phyloP scores from a whole-genome alignment of 2,113 vertebrate species.

The Illadopsis cleaveri region DNA sequence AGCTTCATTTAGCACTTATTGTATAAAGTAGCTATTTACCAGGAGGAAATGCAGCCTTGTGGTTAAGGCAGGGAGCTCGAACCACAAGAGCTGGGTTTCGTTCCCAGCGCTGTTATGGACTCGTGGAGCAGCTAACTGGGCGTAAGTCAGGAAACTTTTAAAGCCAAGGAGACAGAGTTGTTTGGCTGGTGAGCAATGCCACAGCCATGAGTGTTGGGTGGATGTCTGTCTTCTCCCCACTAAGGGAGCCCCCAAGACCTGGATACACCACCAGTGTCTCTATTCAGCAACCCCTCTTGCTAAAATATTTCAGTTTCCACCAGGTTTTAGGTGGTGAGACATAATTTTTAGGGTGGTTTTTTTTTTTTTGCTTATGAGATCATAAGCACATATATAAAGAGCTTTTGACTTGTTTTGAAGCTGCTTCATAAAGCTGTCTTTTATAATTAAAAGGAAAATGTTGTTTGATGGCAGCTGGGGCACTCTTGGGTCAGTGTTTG shows the following conservation, averaged over 20 bases:
- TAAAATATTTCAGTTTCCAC: not conserved
- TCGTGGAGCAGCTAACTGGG: not conserved
- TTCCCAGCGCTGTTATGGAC: conserved; percentile 26
- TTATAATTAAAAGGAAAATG: not conserved
- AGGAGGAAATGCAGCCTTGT: conserved; percentile 62
- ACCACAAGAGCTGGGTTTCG: conserved; percentile 12
- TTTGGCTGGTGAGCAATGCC: not conserved
- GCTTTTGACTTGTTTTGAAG: not conserved
- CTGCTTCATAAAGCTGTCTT: not conserved
- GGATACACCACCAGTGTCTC: not conserved
- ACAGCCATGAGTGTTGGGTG: accelerated
- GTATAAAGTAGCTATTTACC: conserved; percentile 60
- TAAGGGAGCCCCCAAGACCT: not conserved
- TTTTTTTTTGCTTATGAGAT: not conserved
- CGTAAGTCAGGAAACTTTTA: conserved; percentile 7
- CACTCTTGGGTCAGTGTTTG: not conserved
- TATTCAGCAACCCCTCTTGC: not conserved
- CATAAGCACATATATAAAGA: not conserved
- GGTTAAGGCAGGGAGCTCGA: conserved; percentile 54
- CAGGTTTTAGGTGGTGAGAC: not conserved
- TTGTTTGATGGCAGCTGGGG: not conserved
- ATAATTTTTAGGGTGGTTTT: not conserved
- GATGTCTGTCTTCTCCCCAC: not conserved
- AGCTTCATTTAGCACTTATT: conserved; percentile 66
- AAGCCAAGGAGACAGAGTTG: not conserved